A percentile compares a stretch with the other conserved stretches of the same genome.
phyloP scores from a whole-genome alignment of 1,140 invertebrate genomes.

The Drosophila willistoni region DNA sequence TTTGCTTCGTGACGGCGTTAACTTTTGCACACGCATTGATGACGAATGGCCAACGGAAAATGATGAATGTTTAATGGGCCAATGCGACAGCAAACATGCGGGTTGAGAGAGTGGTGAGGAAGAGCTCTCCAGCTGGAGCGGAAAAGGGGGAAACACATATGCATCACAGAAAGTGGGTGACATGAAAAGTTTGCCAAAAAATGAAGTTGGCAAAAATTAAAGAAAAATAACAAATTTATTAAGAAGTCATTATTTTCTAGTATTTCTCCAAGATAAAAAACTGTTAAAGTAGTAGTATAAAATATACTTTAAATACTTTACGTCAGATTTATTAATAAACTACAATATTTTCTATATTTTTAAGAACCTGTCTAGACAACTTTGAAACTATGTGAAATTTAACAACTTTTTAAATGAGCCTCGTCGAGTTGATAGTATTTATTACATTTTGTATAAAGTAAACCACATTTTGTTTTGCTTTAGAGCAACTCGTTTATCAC shows the following conservation, averaged over 20 bases:
- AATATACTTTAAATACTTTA: neutral
- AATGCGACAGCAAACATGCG: conserved; percentile 70
- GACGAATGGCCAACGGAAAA: conserved; percentile 72
- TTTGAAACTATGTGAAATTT: neutral
- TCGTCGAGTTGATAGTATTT: conserved; percentile 5
- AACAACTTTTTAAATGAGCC: neutral
- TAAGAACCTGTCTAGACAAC: neutral
- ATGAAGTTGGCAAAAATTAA: neutral
- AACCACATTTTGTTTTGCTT: conserved; percentile 27
- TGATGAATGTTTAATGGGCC: conserved; percentile 78
- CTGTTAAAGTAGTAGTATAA: too few species aligned
- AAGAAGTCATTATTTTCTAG: too few species aligned
- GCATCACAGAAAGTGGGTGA: conserved; percentile 3
- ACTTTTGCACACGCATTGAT: conserved; percentile 72
- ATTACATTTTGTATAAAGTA: conserved; percentile 15
- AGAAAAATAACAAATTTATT: neutral
- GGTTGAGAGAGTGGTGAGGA: neutral
- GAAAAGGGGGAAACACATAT: neutral
- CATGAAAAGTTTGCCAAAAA: conserved; percentile 1
- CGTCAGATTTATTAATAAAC: too few species aligned
- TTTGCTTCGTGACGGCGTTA: conserved; percentile 39
- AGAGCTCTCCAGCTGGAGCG: too few species aligned
- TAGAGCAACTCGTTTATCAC: conserved; percentile 53
- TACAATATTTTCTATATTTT: too few species aligned
- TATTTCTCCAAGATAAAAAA: too few species aligned